Conservation (phyloP, 2,797 vertebrate species). For the Phalloptychus januarius region DNA sequence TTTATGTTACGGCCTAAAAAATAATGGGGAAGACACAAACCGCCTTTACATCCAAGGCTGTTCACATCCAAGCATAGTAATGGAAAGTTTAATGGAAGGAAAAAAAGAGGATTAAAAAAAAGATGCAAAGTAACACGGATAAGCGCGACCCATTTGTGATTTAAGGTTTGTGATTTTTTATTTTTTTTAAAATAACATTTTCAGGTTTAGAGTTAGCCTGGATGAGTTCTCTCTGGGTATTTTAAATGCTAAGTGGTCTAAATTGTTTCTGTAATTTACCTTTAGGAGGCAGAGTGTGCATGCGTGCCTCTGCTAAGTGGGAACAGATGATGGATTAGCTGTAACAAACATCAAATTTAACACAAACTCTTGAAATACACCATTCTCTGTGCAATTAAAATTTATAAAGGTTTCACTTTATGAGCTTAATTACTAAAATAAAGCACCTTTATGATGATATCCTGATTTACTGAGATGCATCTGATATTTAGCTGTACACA, state of each 20-base stretch:
- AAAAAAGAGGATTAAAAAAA: background rate
- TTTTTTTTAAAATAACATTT: background rate
- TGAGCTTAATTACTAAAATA: background rate
- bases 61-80: background rate
- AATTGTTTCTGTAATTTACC: background rate
- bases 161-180: background rate
- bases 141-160: background rate
- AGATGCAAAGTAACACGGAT: background rate
- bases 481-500: slow-evolving; percentile 20
- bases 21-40: background rate
- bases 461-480: background rate
- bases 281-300: background rate
- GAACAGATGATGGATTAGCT: background rate
- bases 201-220: background rate
- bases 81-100: background rate
- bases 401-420: background rate
- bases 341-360: background rate
- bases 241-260: background rate
- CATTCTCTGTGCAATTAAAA: background rate
- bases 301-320: background rate
- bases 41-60: background rate
- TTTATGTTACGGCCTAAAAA: background rate
- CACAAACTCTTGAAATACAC: background rate
- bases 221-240: background rate
- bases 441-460: background rate